phyloP scores from a whole-genome alignment of 2,113 vertebrate genomes.

The Pardalotus punctatus region DNA sequence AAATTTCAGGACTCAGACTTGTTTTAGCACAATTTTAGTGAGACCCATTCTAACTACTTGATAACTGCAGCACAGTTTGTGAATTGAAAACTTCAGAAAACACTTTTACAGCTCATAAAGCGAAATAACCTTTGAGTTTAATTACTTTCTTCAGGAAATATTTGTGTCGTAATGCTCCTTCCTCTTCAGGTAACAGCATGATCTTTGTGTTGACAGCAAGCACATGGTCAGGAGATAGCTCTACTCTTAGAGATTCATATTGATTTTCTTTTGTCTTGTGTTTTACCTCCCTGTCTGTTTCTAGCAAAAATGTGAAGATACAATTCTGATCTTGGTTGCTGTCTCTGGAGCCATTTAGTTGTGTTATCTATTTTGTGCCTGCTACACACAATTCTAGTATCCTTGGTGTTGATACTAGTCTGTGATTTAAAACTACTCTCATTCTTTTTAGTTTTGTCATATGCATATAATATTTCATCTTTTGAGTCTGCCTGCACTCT shows the following conservation, averaged over 20 bases:
- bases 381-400: neutral
- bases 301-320: neutral
- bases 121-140: neutral
- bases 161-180: neutral
- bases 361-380: neutral
- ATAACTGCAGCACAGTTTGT: neutral
- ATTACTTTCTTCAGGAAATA: neutral
- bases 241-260: neutral
- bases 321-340: neutral
- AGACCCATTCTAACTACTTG: neutral
- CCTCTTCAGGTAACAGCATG: neutral
- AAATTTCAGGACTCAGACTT: neutral
- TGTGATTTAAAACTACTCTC: neutral
- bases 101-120: neutral
- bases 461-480: neutral
- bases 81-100: neutral
- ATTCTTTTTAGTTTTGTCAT: slow-evolving; percentile 1
- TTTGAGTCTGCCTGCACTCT: neutral
- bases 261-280: neutral
- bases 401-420: neutral
- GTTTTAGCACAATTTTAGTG: neutral
- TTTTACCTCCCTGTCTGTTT: neutral
- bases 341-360: neutral
- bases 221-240: rapidly evolving
- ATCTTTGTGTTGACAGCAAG: neutral